These are phyloP conservation scores for Balearica regulorum DNA, from an alignment of 2,797 vertebrate genomes.

Conservation along the genomic window DNA sequence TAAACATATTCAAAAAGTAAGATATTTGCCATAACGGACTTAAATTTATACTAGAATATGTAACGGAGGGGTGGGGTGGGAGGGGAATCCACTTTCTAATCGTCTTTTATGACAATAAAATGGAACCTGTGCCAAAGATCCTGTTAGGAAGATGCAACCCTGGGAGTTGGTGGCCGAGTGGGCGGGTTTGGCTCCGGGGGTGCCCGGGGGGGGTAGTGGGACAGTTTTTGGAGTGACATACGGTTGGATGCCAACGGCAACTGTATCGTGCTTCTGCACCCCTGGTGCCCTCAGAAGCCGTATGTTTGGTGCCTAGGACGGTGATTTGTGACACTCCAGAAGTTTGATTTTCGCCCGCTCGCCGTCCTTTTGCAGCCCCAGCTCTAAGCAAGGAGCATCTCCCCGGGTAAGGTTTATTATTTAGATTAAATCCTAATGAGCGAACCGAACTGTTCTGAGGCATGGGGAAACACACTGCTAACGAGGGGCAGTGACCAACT, in stretches of 20 bases:
- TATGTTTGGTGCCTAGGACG: not conserved
- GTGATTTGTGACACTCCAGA: not conserved
- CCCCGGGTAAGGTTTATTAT: not conserved
- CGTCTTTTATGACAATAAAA: constrained; percentile 31
- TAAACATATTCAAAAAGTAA: constrained; percentile 40
- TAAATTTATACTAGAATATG: not conserved
- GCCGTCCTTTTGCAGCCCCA: not conserved
- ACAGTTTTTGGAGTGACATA: accelerated
- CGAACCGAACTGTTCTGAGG: accelerated
- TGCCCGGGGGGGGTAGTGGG: not conserved
- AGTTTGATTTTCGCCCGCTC: not conserved
- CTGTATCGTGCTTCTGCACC: accelerated
- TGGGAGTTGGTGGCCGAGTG: not conserved
- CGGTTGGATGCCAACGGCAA: accelerated
- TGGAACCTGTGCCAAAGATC: constrained; percentile 56
- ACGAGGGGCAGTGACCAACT: accelerated
- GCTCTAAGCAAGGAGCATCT: not conserved
- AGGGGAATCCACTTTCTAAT: not conserved
- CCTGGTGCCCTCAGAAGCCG: accelerated
- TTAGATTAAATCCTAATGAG: not conserved
- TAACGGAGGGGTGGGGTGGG: not conserved
- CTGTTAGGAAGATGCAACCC: not conserved
- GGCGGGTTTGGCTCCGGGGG: accelerated
- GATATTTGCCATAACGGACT: constrained; percentile 21
- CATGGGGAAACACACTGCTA: not conserved